Evolutionary conservation across 2,888 invertebrate species (phyloP), one percentile per base, ranked within the genome.

Genomic region (Apamea epomidion): DNA sequence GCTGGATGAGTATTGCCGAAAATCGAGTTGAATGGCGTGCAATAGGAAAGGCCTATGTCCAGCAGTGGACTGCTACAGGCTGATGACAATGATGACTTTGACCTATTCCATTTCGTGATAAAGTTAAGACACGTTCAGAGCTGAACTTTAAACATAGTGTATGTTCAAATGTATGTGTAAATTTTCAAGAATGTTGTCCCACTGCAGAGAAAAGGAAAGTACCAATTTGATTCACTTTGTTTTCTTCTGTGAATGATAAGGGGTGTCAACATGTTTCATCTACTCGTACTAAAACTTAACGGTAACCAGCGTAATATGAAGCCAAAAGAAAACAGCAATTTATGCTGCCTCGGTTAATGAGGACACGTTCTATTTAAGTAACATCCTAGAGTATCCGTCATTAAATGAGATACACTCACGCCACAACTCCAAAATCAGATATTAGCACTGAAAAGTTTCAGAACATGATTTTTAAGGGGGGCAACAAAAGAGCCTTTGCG

Each of bases 361-460:
- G 64, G 42, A 77, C 64, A 54, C 18, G 18, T 76, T 54, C 21
- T 8, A 42, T 77, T 76, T 42, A 64, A 54, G 2, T 29, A 29
- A n/a, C 16, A 48, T 51, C 48, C 51, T 42, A 64, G 76, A 60
- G 60, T n/a, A 32, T 12, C 32, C 48, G n/a, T 29, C n/a, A 62
- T 62, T 76, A 62, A 76, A 51, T 37, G 37, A 74, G 16, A 51
- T 74, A 8, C 12, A 21, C 68, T 0, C 0, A 51, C 21, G 10
- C 12, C 6, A 62, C 58, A 8, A 37, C 70, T 29, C 29, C 42
- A 42, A 42, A 42, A 70, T 54, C 42, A 29, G 29, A 69, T 37
- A 42, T n/a, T 48, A 29, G 21, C 29, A 54, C 21, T 21, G 25
- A 42, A 69, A 32, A 25, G 64, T 74, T 64, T 70, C 2, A 42